Conservation (phyloP, 2,113 vertebrate genomes). For the Menidia beryllina region DNA sequence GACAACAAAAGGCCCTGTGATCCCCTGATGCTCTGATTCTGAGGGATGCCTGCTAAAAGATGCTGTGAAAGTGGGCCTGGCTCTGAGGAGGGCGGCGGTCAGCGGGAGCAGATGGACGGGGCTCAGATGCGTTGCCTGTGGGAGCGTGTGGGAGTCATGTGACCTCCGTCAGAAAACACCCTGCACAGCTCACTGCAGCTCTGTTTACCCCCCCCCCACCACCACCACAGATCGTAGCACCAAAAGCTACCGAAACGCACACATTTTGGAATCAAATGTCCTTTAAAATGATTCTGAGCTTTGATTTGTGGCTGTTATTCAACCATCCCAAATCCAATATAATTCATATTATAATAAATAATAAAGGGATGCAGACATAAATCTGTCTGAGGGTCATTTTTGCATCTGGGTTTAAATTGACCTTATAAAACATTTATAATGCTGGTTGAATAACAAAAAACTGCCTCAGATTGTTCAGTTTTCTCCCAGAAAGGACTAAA, state of each 20-base stretch:
- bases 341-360: no score
- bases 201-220: no score
- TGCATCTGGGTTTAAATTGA: no score
- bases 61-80: constrained; percentile 21
- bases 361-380: no score
- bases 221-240: background rate
- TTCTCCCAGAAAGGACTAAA: no score
- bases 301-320: background rate
- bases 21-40: no score
- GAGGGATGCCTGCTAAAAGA: no score
- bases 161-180: constrained; percentile 14
- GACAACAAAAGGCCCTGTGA: no score
- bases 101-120: constrained; percentile 55
- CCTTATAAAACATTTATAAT: no score
- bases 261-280: background rate
- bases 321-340: background rate
- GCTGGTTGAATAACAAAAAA: no score
- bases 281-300: background rate
- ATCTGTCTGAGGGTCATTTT: no score
- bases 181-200: background rate
- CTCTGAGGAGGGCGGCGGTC: constrained; percentile 49
- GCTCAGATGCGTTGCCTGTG: constrained; percentile 46
- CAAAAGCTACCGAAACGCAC: background rate
- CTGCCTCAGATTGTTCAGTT: no score
- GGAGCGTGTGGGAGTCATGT: constrained; percentile 26